phyloP scores from a whole-genome alignment of 1,140 invertebrate species.

The Popillia japonica region DNA sequence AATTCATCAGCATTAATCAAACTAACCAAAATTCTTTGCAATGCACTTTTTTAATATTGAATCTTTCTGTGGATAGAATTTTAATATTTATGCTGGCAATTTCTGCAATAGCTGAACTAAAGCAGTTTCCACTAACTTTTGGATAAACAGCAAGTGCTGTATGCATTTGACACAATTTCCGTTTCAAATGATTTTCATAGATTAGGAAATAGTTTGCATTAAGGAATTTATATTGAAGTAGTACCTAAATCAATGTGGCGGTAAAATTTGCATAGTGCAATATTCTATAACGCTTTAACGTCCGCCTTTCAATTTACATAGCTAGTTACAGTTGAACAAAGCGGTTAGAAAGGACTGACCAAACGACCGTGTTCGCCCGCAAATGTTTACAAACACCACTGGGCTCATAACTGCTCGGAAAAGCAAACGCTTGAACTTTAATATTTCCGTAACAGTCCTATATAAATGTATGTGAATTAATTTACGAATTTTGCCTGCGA shows the following conservation, averaged over 20 bases:
- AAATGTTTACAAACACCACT: background rate
- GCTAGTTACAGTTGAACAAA: constrained; percentile 8
- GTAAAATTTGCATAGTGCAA: background rate
- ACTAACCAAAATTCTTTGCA: too few relatives aligned
- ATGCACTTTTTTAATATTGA: too few relatives aligned
- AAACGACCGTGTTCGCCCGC: background rate
- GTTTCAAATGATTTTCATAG: too few relatives aligned
- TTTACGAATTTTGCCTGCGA: background rate
- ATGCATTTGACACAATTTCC: too few relatives aligned
- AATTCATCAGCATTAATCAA: too few relatives aligned
- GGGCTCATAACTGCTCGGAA: background rate
- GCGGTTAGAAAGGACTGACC: constrained; percentile 12
- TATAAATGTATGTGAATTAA: background rate
- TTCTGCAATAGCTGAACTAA: too few relatives aligned
- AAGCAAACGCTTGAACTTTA: background rate
- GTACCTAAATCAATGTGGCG: background rate
- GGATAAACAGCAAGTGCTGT: too few relatives aligned
- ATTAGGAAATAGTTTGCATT: too few relatives aligned
- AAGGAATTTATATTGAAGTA: background rate
- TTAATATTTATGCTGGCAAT: too few relatives aligned
- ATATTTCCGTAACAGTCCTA: background rate
- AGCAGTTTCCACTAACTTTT: too few relatives aligned
- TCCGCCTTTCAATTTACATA: background rate
- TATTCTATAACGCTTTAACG: background rate
- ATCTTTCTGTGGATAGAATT: too few relatives aligned